Percentiles rank a stretch among this genome's conserved stretches.
Conservation (phyloP, 2,797 vertebrate species). For the Enoplosus armatus region DNA sequence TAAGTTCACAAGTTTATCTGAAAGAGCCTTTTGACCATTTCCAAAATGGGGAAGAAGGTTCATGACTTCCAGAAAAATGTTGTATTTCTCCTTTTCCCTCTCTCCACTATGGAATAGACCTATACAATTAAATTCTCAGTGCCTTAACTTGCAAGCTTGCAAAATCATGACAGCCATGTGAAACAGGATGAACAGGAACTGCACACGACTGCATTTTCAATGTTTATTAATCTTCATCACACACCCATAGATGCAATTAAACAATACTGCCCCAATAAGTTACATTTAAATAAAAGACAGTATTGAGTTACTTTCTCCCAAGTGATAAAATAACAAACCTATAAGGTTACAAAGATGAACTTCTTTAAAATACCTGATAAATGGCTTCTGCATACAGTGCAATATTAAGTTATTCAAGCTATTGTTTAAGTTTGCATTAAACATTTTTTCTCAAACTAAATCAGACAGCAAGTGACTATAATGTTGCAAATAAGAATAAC, state of each 20-base stretch:
- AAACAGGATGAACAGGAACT: slow-evolving; percentile 33
- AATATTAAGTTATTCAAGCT: slow-evolving; percentile 67
- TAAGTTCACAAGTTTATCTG: background rate
- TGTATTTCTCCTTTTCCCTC: background rate
- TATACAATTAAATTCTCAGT: background rate
- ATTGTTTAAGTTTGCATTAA: slow-evolving; percentile 45
- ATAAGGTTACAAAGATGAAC: slow-evolving; percentile 68
- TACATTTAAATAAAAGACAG: slow-evolving; percentile 84
- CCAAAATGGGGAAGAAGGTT: background rate
- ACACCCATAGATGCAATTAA: slow-evolving; percentile 70
- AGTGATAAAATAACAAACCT: slow-evolving; percentile 68
- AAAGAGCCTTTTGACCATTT: background rate
- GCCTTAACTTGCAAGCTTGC: background rate
- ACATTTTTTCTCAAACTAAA: slow-evolving; percentile 47
- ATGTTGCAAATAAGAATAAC: slow-evolving; percentile 36
- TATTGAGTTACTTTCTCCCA: slow-evolving; percentile 56
- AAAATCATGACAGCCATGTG: slow-evolving; percentile 3
- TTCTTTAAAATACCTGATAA: slow-evolving; percentile 66
- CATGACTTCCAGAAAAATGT: background rate
- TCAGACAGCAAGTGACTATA: slow-evolving; percentile 39
- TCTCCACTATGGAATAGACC: background rate
- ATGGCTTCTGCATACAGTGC: slow-evolving; percentile 74
- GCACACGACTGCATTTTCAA: slow-evolving; percentile 25
- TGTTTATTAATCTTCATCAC: slow-evolving; percentile 69
- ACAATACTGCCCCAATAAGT: slow-evolving; percentile 81